phyloP scores from a whole-genome alignment of 2,113 vertebrate species.

The Passer domesticus region DNA sequence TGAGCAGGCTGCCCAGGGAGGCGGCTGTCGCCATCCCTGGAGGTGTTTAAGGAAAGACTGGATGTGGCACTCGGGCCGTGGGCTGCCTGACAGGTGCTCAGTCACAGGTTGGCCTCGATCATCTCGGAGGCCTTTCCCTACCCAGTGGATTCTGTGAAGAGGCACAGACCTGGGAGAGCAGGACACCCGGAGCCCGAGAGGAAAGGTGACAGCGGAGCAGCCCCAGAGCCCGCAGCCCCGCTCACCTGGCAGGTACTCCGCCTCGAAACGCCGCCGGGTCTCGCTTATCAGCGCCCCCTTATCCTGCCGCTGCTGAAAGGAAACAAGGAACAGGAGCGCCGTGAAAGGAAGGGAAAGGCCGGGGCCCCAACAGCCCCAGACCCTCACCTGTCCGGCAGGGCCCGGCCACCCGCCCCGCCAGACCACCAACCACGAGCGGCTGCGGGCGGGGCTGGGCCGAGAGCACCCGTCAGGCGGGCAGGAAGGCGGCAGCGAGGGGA shows the following conservation, averaged over 20 bases:
- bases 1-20: background rate
- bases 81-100: background rate
- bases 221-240: background rate
- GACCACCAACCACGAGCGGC: background rate
- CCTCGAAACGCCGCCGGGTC: constrained; percentile 84
- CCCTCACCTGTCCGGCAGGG: background rate
- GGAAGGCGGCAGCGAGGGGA: accelerated
- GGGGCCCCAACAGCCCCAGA: accelerated
- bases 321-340: background rate
- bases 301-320: constrained; percentile 59
- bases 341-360: background rate
- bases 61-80: background rate
- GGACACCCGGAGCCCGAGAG: accelerated
- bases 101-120: background rate
- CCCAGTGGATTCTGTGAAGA: background rate
- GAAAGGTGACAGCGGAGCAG: background rate
- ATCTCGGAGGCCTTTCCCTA: background rate
- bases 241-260: constrained; percentile 87
- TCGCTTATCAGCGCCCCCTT: constrained; percentile 82
- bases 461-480: accelerated
- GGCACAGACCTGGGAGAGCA: accelerated
- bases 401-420: accelerated
- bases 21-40: accelerated
- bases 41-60: too few relatives aligned
- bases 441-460: accelerated